These are phyloP conservation scores for Calephelis nemesis DNA, from an alignment of 1,140 invertebrate genomes.

Conservation along the genomic window DNA sequence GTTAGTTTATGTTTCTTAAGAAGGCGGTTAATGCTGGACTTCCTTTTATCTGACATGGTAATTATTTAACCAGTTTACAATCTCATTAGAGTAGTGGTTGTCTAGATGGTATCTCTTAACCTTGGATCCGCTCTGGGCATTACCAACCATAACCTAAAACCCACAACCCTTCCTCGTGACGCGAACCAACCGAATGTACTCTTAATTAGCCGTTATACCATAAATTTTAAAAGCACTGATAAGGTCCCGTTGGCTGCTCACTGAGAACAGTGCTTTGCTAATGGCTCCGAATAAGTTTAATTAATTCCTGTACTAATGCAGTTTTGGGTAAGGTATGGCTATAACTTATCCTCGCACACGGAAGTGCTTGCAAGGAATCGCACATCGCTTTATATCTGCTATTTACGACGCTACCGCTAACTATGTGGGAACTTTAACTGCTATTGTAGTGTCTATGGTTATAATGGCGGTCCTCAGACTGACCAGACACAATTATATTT, in stretches of 20 bases:
- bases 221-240: conserved; percentile 73
- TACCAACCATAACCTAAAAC: conserved; percentile 47
- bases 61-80: conserved; percentile 35
- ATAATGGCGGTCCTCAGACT: not conserved
- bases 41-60: not conserved
- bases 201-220: conserved; percentile 74
- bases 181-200: conserved; percentile 56
- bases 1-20: too few species aligned
- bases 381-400: not conserved
- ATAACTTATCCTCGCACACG: conserved; percentile 29
- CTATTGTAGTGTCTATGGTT: conserved; percentile 11
- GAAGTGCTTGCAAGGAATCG: conserved; percentile 13
- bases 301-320: conserved; percentile 54
- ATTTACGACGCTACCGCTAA: conserved; percentile 11
- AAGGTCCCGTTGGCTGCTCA: conserved; percentile 62
- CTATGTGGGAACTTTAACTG: conserved; percentile 18
- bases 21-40: too few species aligned
- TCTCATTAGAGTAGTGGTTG: conserved; percentile 54
- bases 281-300: conserved; percentile 67
- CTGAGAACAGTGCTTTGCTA: conserved; percentile 54
- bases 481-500: not conserved
- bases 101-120: conserved; percentile 56
- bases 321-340: conserved; percentile 37
- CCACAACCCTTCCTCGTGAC: conserved; percentile 57
- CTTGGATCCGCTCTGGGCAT: conserved; percentile 57